Evolutionary conservation across 1,140 invertebrate genomes (phyloP), one percentile per base, ranked within the genome.

Genomic region (Brachionus plicatilis): DNA sequence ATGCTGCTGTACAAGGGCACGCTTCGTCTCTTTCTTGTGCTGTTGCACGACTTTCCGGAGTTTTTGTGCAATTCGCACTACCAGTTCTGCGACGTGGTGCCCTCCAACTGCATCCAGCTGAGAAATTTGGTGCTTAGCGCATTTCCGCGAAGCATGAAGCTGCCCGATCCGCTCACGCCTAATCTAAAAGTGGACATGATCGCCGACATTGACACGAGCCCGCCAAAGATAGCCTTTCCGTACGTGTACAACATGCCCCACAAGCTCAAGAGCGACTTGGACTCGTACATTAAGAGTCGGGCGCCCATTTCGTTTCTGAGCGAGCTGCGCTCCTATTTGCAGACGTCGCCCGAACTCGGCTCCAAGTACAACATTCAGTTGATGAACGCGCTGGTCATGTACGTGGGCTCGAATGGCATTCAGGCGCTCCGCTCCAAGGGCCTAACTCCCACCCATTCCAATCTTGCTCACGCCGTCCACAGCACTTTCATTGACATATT

Each of bases 401-500:
- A 84, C 20, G 66, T 84, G 24, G 60, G 60, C 6, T 70, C 66
- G 24, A 45, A 70, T 12, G 79, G 84, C 83, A 96, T 96, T 83
- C 92, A 94, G 37, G 79, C 79, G 2, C 45, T 82, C 9, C 43
- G 65, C 92, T 68, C 92, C 85, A 96, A 96, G 89, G 94, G 94
- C 37, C 93, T 94, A 85, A 94, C 94, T 5, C 96, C 97, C 0
- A 72, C 82, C 8, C 66, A 84, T 70, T 27, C 27, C 0, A 97
- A 94, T 87, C 97, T 97, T 93, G 93, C 94, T 17, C 98, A 96
- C 0, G 98, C 99, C 85, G 95, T 90, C 6, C 96, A 99, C 87
- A 96, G 96, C 24, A 94, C 96, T 0, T 96, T 98, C 88, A 99
- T 99, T 96, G 97, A 99, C 88, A 99, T 99, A 85, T 99, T 99